Conservation (phyloP, 2,888 invertebrate genomes). For the Acrobasis consociella region DNA sequence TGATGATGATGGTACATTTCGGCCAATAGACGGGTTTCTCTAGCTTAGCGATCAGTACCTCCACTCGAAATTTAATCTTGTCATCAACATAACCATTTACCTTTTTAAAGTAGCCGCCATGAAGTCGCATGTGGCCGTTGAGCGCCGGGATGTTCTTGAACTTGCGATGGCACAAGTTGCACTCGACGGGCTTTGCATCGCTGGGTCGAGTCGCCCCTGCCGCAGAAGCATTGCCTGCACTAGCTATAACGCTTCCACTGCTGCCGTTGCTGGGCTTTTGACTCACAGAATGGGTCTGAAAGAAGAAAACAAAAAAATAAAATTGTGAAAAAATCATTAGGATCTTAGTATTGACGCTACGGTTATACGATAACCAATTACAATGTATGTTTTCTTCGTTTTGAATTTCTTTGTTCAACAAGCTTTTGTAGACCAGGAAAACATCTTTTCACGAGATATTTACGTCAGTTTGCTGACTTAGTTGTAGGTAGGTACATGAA, state of each 20-base stretch:
- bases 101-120: constrained; percentile 98
- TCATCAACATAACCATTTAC: constrained; percentile 59
- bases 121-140: constrained; percentile 98
- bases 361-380: too few relatives aligned
- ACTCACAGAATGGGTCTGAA: constrained; percentile 69
- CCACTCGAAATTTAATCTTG: too few relatives aligned
- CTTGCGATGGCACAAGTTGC: constrained; percentile 96
- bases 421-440: too few relatives aligned
- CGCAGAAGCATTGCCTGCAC: constrained; percentile 44
- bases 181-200: constrained; percentile 94
- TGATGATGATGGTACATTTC: too few relatives aligned
- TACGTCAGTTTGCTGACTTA: too few relatives aligned
- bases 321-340: too few relatives aligned
- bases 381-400: too few relatives aligned
- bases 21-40: too few relatives aligned
- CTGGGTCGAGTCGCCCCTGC: constrained; percentile 64
- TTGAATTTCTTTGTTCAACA: too few relatives aligned
- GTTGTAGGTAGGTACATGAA: constrained; percentile 30
- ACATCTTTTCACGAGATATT: too few relatives aligned
- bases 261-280: constrained; percentile 57
- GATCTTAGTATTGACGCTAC: too few relatives aligned
- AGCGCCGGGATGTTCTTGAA: constrained; percentile 99
- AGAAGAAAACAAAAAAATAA: constrained; percentile 40
- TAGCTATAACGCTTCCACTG: constrained; percentile 52
- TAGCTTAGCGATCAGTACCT: too few relatives aligned